Evolutionary conservation across 2,113 vertebrate genomes (phyloP), one percentile per base, ranked within the genome.

Genomic region (Engraulis encrasicolus): DNA sequence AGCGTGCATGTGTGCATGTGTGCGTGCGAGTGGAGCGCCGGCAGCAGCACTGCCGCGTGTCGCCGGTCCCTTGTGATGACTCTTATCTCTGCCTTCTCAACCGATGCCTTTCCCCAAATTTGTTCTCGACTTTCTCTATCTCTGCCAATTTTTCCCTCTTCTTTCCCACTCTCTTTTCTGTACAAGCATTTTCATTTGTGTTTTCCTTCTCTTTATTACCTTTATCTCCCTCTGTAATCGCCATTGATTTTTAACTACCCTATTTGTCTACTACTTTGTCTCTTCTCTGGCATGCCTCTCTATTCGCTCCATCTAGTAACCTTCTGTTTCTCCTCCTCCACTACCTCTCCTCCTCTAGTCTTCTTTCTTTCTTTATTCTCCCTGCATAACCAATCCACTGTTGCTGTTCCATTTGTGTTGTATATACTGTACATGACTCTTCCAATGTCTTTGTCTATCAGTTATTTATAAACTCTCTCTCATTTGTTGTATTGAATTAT

Each of bases 281-380:
- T 82, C n/a, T 23, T 77, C 74, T 85, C 77, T 48, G 9, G 40
- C 9, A 45, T 45, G 40, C n/a, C 84, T 78, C 66, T 83, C 71
- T 49, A 80, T 66, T 54, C 45, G 14, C 50, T 31, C 78, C 37
- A 48, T 85, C 78, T 61, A 82, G 81, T 38, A 17, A 54, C 81
- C 79, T 84, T 90, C 85, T 83, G 49, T 20, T 66, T 66, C 54
- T 61, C 71, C 81, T 74, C 49, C 50, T 36, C 83, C 85, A 31
- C 34, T 45, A 45, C 85, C 27, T 40, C 6, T 37, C 58, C 34
- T 27, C 49, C 61, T 27, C 83, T 82, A 20, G 19, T 78, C 54
- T 85, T 77, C 37, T 7, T 84, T 23, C 18, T 86, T 74, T 80
- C 85, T 88, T 79, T 85, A n/a, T 83, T 82, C 83, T 83, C 52